These are phyloP conservation scores for Notoglanidium macrostoma DNA, from an alignment of 2,797 vertebrate genomes.

Conservation along the genomic window DNA sequence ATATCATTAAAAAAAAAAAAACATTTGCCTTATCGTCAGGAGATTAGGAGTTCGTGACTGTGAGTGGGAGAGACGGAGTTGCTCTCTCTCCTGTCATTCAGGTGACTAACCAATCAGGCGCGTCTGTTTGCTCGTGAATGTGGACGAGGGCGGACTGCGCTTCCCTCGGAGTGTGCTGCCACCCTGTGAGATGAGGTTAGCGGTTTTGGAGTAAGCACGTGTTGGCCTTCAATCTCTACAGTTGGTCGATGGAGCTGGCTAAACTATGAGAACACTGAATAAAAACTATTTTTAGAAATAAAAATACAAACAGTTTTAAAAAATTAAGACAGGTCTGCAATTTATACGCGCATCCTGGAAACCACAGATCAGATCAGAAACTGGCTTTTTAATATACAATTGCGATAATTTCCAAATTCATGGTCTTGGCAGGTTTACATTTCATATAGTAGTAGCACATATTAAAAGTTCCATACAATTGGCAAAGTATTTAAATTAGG, in stretches of 20 bases:
- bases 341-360: background rate
- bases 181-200: background rate
- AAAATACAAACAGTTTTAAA: background rate
- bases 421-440: background rate
- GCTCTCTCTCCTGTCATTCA: background rate
- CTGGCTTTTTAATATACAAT: background rate
- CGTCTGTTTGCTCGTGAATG: background rate
- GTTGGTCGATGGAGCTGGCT: background rate
- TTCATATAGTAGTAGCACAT: background rate
- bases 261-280: background rate
- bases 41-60: too few species aligned
- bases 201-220: background rate
- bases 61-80: background rate
- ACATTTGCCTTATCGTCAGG: background rate
- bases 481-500: conserved; percentile 1
- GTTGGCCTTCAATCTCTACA: background rate
- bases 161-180: background rate
- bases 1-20: too few species aligned
- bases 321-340: background rate
- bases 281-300: background rate
- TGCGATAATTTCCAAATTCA: background rate
- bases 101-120: background rate
- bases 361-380: background rate
- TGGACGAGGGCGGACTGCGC: background rate
- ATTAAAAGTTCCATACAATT: background rate